These are phyloP conservation scores for Platerodrilus igneus DNA, from an alignment of 2,888 invertebrate species.

Conservation along the genomic window DNA sequence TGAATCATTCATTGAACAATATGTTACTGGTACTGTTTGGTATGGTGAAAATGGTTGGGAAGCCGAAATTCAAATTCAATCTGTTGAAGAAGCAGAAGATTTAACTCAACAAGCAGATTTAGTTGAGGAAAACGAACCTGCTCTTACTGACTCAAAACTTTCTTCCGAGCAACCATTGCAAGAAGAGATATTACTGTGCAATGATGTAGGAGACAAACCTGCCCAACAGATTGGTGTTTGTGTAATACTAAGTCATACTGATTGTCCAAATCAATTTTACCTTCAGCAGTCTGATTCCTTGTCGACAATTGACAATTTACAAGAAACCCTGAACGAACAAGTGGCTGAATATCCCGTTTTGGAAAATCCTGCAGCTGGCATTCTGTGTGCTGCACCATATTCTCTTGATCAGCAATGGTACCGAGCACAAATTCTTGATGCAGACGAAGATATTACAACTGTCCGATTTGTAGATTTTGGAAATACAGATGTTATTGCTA, in stretches of 20 bases:
- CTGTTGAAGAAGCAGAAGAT: conserved; percentile 1
- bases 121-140: too few species aligned
- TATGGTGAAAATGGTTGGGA: conserved; percentile 55
- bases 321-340: conserved; percentile 60
- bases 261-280: conserved; percentile 73
- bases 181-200: too few species aligned
- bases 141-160: too few species aligned
- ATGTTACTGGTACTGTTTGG: conserved; percentile 53
- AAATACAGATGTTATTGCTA: conserved; percentile 70
- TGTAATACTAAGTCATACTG: conserved; percentile 67
- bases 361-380: conserved; percentile 56
- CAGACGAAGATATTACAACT: conserved; percentile 69
- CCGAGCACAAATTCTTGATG: conserved; percentile 80
- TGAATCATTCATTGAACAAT: conserved; percentile 51
- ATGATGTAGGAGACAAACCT: too few species aligned
- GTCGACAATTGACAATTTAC: conserved; percentile 56
- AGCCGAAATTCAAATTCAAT: conserved; percentile 27
- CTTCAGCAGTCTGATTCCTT: conserved; percentile 60
- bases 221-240: conserved; percentile 44
- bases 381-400: conserved; percentile 73
- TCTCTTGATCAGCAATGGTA: conserved; percentile 87
- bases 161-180: too few species aligned
- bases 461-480: conserved; percentile 76
- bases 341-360: conserved; percentile 50
- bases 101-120: too few species aligned